Conservation (phyloP, 2,113 vertebrate genomes). For the Casuarius casuarius region DNA sequence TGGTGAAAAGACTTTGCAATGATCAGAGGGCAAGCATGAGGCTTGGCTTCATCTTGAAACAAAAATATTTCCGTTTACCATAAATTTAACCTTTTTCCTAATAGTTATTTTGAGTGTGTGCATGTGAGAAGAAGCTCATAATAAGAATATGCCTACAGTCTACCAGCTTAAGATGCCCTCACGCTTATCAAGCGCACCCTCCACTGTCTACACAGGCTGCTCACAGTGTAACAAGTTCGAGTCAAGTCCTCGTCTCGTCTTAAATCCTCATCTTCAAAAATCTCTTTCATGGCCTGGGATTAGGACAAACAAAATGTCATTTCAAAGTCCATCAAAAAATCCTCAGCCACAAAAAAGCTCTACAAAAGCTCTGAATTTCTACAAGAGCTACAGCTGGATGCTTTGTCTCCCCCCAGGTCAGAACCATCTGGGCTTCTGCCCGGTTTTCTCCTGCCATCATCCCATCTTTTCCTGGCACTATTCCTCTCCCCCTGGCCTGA, state of each 20-base stretch:
- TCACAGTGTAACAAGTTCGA: background rate
- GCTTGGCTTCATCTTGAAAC: background rate
- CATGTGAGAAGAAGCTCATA: background rate
- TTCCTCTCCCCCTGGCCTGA: background rate
- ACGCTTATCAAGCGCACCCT: background rate
- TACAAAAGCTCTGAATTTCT: background rate
- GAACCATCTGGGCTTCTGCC: background rate
- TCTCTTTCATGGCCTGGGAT: background rate
- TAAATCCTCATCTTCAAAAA: background rate
- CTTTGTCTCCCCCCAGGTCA: background rate
- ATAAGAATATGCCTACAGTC: background rate
- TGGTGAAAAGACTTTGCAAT: background rate
- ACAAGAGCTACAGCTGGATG: background rate
- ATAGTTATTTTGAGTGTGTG: background rate
- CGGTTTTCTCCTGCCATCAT: background rate
- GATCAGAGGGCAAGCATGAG: background rate
- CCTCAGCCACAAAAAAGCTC: background rate
- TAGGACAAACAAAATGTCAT: background rate
- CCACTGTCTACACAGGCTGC: background rate
- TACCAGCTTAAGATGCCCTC: background rate
- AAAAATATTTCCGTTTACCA: background rate
- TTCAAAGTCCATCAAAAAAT: background rate
- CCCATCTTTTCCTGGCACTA: background rate
- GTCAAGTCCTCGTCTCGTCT: background rate
- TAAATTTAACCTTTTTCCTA: background rate